These are phyloP conservation scores for Capreolus pygargus DNA, from an alignment of 2,113 vertebrate species.

Conservation along the genomic window DNA sequence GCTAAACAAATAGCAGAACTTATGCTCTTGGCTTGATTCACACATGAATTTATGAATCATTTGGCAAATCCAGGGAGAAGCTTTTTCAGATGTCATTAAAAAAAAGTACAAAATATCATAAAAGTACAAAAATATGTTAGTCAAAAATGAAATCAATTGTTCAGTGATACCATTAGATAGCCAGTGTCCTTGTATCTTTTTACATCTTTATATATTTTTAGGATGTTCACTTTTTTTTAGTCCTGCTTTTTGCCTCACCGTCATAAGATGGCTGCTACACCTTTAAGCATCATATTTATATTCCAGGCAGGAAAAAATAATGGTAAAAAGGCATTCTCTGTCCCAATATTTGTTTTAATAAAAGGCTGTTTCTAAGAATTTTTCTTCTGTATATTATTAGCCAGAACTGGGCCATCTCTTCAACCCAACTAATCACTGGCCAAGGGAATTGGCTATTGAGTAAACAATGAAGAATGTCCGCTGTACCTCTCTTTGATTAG, in stretches of 20 bases:
- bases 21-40: neutral
- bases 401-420: neutral
- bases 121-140: neutral
- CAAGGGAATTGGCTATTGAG: neutral
- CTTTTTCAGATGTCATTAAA: neutral
- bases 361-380: neutral
- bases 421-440: neutral
- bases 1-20: neutral
- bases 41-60: constrained; percentile 1
- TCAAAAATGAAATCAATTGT: neutral
- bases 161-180: neutral
- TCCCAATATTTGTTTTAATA: neutral
- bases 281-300: neutral
- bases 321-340: neutral
- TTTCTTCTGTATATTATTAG: neutral
- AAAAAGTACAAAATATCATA: neutral
- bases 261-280: neutral
- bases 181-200: neutral
- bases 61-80: neutral
- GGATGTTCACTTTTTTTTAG: neutral
- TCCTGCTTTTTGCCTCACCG: neutral
- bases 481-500: neutral
- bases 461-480: neutral
- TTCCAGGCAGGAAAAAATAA: neutral
- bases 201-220: neutral